These are phyloP conservation scores for Vulpes vulpes DNA, from an alignment of 2,113 vertebrate species.

Conservation along the genomic window DNA sequence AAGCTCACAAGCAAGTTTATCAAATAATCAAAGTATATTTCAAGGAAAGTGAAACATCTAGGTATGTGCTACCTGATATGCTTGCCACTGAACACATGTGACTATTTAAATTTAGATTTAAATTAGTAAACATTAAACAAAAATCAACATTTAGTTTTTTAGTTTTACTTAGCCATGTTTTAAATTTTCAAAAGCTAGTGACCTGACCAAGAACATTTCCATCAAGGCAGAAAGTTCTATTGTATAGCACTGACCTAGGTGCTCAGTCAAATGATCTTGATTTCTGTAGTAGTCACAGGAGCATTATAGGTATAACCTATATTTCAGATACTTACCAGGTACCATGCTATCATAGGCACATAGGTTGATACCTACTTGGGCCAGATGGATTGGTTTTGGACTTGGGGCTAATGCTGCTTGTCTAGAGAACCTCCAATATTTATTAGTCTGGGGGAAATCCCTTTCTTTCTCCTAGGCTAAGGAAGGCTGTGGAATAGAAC, in stretches of 20 bases:
- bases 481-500: background rate
- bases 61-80: background rate
- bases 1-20: constrained; percentile 20
- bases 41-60: constrained; percentile 42
- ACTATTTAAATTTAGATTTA: constrained; percentile 22
- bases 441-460: constrained; percentile 10
- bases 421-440: background rate
- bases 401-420: background rate
- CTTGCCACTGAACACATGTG: background rate
- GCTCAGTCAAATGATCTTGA: background rate
- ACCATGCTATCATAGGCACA: background rate
- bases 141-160: constrained; percentile 37
- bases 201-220: background rate
- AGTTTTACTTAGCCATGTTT: background rate
- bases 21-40: constrained; percentile 5
- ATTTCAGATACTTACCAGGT: constrained; percentile 1
- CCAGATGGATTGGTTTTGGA: constrained; percentile 17
- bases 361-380: background rate
- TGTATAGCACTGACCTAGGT: background rate
- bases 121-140: constrained; percentile 3
- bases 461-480: background rate
- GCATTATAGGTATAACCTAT: background rate
- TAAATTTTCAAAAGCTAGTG: background rate
- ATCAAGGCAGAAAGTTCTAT: background rate
- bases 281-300: background rate